A percentile compares a stretch with the other conserved stretches of the same genome.
phyloP scores from a whole-genome alignment of 2,797 vertebrate genomes.

The Xiphorhynchus erythropygius region DNA sequence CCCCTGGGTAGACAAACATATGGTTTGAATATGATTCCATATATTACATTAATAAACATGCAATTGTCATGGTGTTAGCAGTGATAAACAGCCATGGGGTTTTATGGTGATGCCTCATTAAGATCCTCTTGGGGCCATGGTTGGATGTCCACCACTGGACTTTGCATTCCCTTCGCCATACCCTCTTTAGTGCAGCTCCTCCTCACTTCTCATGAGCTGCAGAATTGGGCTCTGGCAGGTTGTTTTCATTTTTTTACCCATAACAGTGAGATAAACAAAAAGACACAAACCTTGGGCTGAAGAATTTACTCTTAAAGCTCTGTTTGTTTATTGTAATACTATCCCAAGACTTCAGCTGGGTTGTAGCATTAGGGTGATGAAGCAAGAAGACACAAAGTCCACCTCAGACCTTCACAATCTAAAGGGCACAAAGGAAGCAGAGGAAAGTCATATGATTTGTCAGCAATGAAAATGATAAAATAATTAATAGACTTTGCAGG shows the following conservation, averaged over 20 bases:
- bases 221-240: not conserved
- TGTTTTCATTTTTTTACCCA: not conserved
- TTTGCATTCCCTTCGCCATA: not conserved
- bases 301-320: not conserved
- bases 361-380: not conserved
- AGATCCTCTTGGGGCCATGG: not conserved
- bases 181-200: not conserved
- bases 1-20: not conserved
- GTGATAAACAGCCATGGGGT: not conserved
- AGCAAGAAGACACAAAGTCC: not conserved
- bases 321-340: not conserved
- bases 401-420: fast-evolving
- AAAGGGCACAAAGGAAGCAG: not conserved
- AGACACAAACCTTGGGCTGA: not conserved
- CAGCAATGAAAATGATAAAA: not conserved
- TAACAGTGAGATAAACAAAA: not conserved
- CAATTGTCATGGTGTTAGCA: not conserved
- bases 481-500: constrained; percentile 6
- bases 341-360: not conserved
- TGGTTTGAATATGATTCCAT: not conserved
- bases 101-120: not conserved
- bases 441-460: not conserved
- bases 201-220: not conserved
- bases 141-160: not conserved
- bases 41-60: not conserved